Conservation (phyloP, 2,888 invertebrate species). For the Thera britannica region DNA sequence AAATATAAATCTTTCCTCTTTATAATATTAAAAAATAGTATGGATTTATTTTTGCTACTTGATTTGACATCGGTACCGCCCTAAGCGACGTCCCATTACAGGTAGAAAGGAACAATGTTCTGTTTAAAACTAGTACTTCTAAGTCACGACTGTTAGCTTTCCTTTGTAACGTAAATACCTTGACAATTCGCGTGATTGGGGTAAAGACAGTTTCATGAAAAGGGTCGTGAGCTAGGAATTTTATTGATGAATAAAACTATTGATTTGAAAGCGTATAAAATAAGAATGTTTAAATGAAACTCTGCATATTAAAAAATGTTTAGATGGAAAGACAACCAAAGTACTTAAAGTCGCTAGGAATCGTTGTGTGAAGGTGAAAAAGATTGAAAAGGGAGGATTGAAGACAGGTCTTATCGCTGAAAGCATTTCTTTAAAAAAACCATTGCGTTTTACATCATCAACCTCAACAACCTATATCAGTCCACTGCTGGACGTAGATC, state of each 20-base stretch:
- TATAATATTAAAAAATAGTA: no score
- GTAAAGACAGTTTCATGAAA: constrained; percentile 12
- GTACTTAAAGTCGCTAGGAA: no score
- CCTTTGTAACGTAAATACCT: constrained; percentile 30
- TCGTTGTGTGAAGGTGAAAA: no score
- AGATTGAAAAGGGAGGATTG: no score
- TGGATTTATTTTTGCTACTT: constrained; percentile 3
- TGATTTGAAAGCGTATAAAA: not conserved
- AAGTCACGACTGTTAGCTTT: constrained; percentile 55
- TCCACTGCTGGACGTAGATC: no score
- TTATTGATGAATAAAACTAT: not conserved
- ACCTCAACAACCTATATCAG: no score
- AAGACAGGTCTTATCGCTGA: no score
- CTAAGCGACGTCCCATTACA: constrained; percentile 52
- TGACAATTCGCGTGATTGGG: constrained; percentile 21
- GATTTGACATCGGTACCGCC: constrained; percentile 53
- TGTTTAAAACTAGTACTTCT: constrained; percentile 63
- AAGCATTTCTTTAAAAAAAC: no score
- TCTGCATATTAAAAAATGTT: not conserved
- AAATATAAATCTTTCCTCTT: no score
- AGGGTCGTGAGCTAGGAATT: constrained; percentile 1
- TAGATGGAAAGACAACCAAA: no score
- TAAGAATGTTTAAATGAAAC: not conserved
- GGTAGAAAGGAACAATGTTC: constrained; percentile 58
- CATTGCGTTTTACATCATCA: no score